Conservation (phyloP, 2,113 vertebrate species). For the Solea senegalensis region DNA sequence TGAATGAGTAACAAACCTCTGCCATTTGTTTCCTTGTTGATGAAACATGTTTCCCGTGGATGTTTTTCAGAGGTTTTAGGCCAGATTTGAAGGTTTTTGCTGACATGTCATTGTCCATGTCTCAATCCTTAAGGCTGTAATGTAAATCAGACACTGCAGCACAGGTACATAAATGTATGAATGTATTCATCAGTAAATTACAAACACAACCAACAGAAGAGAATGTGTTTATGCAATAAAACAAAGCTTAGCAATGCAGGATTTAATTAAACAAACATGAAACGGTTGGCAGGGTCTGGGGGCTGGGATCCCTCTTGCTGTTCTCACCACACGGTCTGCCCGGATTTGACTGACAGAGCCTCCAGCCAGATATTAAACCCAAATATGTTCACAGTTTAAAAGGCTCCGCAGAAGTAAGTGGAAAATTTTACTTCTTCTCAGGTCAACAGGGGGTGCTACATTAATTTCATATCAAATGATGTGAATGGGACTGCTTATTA, state of each 20-base stretch:
- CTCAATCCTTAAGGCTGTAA: not conserved
- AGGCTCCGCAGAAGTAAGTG: not conserved
- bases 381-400: not conserved
- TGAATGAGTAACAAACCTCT: not conserved
- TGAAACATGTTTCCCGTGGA: too few species aligned
- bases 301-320: slow-evolving; percentile 22
- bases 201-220: slow-evolving; percentile 3
- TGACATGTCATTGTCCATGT: not conserved
- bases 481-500: too few species aligned
- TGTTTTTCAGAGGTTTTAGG: too few species aligned
- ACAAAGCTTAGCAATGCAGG: slow-evolving; percentile 18
- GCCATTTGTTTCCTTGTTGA: too few species aligned
- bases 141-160: not conserved
- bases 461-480: not conserved
- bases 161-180: not conserved
- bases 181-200: slow-evolving; percentile 23
- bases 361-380: slow-evolving; percentile 5
- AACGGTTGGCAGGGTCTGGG: slow-evolving; percentile 15
- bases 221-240: slow-evolving; percentile 14
- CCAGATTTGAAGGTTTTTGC: not conserved
- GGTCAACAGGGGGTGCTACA: not conserved
- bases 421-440: slow-evolving; percentile 13
- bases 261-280: slow-evolving; percentile 42
- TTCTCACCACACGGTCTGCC: slow-evolving; percentile 2
- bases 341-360: slow-evolving; percentile 8